A percentile compares a stretch with the other conserved stretches of the same genome.
These are phyloP conservation scores for Pedicia rivosa DNA, from an alignment of 2,888 invertebrate genomes.

Conservation along the genomic window DNA sequence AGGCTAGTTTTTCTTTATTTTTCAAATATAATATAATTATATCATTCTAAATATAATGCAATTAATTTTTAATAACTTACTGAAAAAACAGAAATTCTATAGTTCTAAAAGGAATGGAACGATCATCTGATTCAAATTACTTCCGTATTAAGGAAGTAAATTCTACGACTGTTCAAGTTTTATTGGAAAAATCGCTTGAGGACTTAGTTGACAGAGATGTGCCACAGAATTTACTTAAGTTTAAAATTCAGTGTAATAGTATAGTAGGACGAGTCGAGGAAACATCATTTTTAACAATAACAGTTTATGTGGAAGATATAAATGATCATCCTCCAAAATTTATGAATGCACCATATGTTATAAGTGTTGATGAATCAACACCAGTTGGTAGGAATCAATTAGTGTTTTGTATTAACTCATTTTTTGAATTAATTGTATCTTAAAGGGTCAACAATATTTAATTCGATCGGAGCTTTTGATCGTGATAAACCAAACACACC, in stretches of 20 bases:
- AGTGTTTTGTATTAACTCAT: slow-evolving; percentile 23
- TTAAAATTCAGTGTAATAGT: slow-evolving; percentile 50
- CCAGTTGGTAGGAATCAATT: slow-evolving; percentile 38
- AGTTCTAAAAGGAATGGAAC: slow-evolving; percentile 23
- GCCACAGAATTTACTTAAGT: slow-evolving; percentile 69
- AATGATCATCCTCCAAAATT: slow-evolving; percentile 73
- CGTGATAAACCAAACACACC: slow-evolving; percentile 77
- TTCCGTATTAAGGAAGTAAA: slow-evolving; percentile 46
- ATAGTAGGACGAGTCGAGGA: slow-evolving; percentile 25
- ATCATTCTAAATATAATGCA: not conserved
- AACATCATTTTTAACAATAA: slow-evolving; percentile 71
- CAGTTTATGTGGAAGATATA: slow-evolving; percentile 76
- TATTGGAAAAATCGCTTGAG: slow-evolving; percentile 61
- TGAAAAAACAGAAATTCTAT: slow-evolving; percentile 14
- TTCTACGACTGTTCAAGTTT: slow-evolving; percentile 57
- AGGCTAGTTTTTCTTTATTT: slow-evolving; percentile 29
- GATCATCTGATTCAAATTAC: slow-evolving; percentile 26
- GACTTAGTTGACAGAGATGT: slow-evolving; percentile 64
- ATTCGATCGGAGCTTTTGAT: slow-evolving; percentile 65
- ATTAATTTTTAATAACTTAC: no score
- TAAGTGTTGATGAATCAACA: slow-evolving; percentile 67
- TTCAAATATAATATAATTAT: not conserved
- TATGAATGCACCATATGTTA: slow-evolving; percentile 58
- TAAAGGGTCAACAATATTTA: slow-evolving; percentile 59
- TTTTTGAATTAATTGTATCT: not conserved